phyloP scores from a whole-genome alignment of 2,888 invertebrate genomes.

The Chrysina gloriosa region DNA sequence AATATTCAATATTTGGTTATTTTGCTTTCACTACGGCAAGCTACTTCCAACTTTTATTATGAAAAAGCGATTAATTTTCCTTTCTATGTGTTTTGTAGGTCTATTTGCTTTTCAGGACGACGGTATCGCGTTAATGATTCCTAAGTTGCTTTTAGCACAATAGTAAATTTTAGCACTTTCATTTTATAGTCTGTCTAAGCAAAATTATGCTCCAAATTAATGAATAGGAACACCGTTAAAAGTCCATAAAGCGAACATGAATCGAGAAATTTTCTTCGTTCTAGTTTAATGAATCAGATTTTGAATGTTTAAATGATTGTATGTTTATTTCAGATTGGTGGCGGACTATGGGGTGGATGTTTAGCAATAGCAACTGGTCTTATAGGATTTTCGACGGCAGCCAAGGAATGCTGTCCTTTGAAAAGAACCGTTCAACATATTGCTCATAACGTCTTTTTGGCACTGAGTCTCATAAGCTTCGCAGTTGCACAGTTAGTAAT shows the following conservation, averaged over 20 bases:
- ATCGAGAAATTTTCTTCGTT: not conserved
- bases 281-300: not conserved
- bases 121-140: not conserved
- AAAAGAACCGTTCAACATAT: conserved; percentile 67
- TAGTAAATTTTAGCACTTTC: not conserved
- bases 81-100: conserved; percentile 20
- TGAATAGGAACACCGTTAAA: not conserved
- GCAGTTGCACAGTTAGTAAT: conserved; percentile 73
- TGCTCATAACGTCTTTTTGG: conserved; percentile 73
- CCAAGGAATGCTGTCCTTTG: conserved; percentile 68
- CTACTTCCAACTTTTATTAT: conserved; percentile 1
- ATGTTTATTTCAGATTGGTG: conserved; percentile 65
- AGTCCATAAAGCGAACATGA: not conserved
- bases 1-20: conserved; percentile 3
- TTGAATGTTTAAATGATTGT: not conserved
- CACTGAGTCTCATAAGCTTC: conserved; percentile 71
- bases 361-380: conserved; percentile 73
- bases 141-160: conserved; percentile 4
- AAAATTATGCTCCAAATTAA: not conserved
- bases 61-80: conserved; percentile 18
- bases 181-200: too few species aligned
- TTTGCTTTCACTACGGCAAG: conserved; percentile 26
- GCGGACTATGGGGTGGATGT: conserved; percentile 77
- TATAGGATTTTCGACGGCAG: conserved; percentile 73
- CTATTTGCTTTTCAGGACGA: conserved; percentile 23